Percentiles rank a stretch among this genome's conserved stretches.
Evolutionary conservation across 2,888 invertebrate species (phyloP).

Genomic region (Eutolmus rufibarbis): DNA sequence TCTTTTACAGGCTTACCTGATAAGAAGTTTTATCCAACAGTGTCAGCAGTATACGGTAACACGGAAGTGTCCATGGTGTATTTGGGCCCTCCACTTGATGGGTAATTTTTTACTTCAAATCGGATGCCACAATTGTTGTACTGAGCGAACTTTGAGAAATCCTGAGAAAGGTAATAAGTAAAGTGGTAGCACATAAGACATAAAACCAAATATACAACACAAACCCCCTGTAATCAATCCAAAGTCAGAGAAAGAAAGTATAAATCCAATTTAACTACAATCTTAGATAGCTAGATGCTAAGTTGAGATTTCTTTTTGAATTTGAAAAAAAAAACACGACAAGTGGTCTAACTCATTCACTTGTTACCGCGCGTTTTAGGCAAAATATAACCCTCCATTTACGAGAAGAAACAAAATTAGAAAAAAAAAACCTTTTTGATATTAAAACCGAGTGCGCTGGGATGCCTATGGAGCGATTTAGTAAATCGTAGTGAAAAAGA

Average conservation of each 20-base stretch:
- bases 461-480: background rate
- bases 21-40: slow-evolving; percentile 91
- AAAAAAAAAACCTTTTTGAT: slow-evolving; percentile 5
- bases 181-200: background rate
- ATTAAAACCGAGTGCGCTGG: background rate
- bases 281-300: slow-evolving; percentile 6
- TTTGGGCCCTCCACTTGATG: slow-evolving; percentile 94
- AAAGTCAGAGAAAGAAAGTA: background rate
- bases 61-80: slow-evolving; percentile 99
- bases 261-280: background rate
- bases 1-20: slow-evolving; percentile 79
- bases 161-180: background rate
- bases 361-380: slow-evolving; percentile 10
- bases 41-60: slow-evolving; percentile 98
- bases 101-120: slow-evolving; percentile 66
- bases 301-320: background rate
- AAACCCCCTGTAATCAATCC: slow-evolving; percentile 1
- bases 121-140: slow-evolving; percentile 18
- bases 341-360: background rate
- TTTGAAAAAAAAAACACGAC: background rate
- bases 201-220: background rate
- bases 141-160: background rate
- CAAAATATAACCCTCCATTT: slow-evolving; percentile 31
- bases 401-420: background rate
- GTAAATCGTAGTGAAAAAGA: background rate